Percentiles rank a stretch among this genome's conserved stretches.
phyloP scores from a whole-genome alignment of 2,888 invertebrate species.

The Drosophila neonasuta region DNA sequence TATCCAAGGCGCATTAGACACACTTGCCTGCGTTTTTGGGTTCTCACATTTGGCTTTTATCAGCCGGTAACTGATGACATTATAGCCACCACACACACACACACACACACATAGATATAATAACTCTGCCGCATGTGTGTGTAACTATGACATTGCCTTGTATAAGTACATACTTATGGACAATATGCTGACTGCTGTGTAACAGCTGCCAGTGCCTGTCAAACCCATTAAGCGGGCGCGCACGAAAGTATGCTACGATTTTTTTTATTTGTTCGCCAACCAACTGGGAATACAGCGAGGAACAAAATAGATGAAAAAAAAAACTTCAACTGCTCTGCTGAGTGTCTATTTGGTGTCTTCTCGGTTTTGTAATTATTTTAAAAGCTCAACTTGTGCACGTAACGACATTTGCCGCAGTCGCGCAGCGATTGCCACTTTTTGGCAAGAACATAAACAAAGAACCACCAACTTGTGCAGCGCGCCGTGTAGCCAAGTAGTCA shows the following conservation, averaged over 20 bases:
- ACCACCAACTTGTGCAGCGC: conserved; percentile 28
- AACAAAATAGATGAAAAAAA: not conserved
- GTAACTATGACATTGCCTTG: conserved; percentile 8
- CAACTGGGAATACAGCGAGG: conserved; percentile 3
- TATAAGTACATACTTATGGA: conserved; percentile 39
- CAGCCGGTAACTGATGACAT: conserved; percentile 67
- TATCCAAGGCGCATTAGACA: conserved; percentile 61
- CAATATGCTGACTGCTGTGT: conserved; percentile 57
- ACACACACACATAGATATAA: conserved; percentile 7
- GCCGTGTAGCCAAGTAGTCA: conserved; percentile 5
- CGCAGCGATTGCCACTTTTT: conserved; percentile 68
- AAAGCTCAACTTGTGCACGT: conserved; percentile 77
- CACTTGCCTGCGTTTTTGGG: conserved; percentile 63
- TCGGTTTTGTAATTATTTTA: conserved; percentile 73
- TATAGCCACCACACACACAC: conserved; percentile 37
- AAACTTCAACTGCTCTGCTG: conserved; percentile 1
- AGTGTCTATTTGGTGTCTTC: conserved; percentile 36
- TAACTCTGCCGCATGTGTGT: conserved; percentile 1
- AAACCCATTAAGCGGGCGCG: conserved; percentile 56
- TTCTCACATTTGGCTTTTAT: conserved; percentile 30
- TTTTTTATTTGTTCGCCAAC: conserved; percentile 17
- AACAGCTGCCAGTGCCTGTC: conserved; percentile 66
- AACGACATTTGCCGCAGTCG: conserved; percentile 72
- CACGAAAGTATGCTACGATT: conserved; percentile 64
- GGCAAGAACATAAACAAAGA: conserved; percentile 66